Percentiles rank a stretch among this genome's conserved stretches.
Evolutionary conservation across 2,797 vertebrate genomes (phyloP).

Genomic region (Euphonia xanthogaster): DNA sequence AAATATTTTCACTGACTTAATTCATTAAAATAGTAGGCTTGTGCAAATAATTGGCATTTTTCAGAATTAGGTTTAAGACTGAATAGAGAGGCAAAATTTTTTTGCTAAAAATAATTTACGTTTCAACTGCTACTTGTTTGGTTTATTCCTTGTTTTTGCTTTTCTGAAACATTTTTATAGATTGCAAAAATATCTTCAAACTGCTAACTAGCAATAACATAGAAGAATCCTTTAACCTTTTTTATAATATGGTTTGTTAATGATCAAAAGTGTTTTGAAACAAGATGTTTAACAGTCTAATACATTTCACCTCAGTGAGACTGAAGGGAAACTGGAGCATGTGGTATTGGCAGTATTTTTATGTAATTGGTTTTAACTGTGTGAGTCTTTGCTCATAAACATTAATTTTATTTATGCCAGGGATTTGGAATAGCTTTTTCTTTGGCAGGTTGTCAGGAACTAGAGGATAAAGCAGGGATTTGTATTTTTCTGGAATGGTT

Average conservation of each 20-base stretch:
- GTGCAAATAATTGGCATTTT: not conserved
- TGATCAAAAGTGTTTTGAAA: not conserved
- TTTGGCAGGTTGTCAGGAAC: not conserved
- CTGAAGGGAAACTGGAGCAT: not conserved
- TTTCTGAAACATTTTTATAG: not conserved
- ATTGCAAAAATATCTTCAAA: not conserved
- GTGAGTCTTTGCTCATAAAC: not conserved
- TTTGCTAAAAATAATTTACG: not conserved
- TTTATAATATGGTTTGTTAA: not conserved
- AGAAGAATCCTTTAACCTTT: not conserved
- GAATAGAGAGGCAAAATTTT: not conserved
- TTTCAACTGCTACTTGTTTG: not conserved
- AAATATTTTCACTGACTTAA: not conserved
- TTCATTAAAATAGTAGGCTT: not conserved
- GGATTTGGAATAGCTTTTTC: not conserved
- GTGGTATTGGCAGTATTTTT: not conserved
- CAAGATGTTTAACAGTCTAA: not conserved
- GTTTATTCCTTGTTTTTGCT: not conserved
- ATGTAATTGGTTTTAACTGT: not conserved
- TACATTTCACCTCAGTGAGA: not conserved
- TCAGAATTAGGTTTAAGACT: not conserved
- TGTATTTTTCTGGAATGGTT: not conserved
- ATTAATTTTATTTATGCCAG: not conserved
- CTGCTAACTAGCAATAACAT: not conserved
- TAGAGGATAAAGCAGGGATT: not conserved